Evolutionary conservation across 2,888 invertebrate species (phyloP).

Genomic region (Xanthorhoe spadicearia): DNA sequence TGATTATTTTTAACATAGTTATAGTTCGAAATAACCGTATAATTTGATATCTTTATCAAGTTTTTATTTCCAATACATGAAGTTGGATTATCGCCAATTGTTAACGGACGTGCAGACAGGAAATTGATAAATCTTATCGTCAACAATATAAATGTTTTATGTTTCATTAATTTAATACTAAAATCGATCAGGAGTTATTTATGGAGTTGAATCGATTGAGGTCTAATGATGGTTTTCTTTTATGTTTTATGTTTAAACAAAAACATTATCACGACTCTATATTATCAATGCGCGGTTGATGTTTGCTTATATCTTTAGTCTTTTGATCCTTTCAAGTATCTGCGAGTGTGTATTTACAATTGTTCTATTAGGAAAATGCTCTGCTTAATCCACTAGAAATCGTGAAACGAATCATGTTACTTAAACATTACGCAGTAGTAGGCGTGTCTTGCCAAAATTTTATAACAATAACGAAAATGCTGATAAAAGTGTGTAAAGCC

Average conservation of each 20-base stretch:
- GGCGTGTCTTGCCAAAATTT: conserved; percentile 44
- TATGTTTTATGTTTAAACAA: too few relatives aligned
- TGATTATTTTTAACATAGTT: too few relatives aligned
- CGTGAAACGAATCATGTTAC: conserved; percentile 38
- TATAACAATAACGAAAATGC: conserved; percentile 50
- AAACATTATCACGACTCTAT: too few relatives aligned
- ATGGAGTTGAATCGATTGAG: neutral
- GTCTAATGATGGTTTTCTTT: too few relatives aligned
- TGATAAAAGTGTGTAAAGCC: conserved; percentile 53
- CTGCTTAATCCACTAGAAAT: too few relatives aligned
- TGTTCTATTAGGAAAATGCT: too few relatives aligned
- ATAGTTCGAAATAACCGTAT: too few relatives aligned
- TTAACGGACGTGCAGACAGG: conserved; percentile 18
- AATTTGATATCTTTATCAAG: neutral
- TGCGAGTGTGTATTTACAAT: too few relatives aligned
- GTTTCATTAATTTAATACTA: neutral
- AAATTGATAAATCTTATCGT: conserved; percentile 23
- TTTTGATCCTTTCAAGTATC: too few relatives aligned
- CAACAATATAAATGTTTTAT: neutral
- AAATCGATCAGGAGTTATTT: neutral
- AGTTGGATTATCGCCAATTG: neutral
- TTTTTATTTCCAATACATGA: neutral
- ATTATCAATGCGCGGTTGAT: too few relatives aligned
- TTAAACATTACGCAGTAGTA: conserved; percentile 33
- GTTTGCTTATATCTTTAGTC: too few relatives aligned